A percentile compares a stretch with the other conserved stretches of the same genome.
Evolutionary conservation across 2,797 vertebrate genomes (phyloP).

Genomic region (Characodon lateralis): DNA sequence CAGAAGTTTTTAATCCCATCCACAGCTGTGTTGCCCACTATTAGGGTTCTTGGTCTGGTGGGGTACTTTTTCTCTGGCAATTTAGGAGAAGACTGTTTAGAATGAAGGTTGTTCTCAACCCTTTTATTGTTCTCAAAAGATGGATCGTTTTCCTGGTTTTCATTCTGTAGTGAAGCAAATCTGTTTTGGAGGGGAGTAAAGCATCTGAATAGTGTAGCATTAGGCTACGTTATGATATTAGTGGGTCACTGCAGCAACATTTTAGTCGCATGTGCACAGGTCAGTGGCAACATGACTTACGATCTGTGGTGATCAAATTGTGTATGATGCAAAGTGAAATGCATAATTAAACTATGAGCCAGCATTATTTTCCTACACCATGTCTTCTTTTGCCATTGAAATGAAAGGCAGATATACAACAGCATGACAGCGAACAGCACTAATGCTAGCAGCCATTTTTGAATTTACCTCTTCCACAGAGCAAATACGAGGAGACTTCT

Average conservation of each 20-base stretch:
- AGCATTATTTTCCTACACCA: neutral
- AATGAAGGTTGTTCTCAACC: no score
- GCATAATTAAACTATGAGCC: neutral
- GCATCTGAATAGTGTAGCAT: neutral
- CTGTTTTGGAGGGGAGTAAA: neutral
- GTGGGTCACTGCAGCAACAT: no score
- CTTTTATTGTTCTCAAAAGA: no score
- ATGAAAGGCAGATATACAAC: neutral
- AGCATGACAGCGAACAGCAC: neutral
- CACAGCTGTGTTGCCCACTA: no score
- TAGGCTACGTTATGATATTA: no score
- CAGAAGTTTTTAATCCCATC: no score
- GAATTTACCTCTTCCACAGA: slow-evolving; percentile 87
- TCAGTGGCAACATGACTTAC: neutral
- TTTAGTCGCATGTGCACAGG: no score
- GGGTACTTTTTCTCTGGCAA: no score
- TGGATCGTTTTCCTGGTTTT: no score
- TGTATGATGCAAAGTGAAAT: neutral
- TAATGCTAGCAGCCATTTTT: neutral
- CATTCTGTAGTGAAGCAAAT: no score
- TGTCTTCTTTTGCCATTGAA: neutral
- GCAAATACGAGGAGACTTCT: slow-evolving; percentile 90
- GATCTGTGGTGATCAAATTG: neutral
- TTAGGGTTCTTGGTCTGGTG: no score
- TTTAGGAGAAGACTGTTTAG: no score